These are phyloP conservation scores for Canis aureus DNA, from an alignment of 2,113 vertebrate species.

Conservation along the genomic window DNA sequence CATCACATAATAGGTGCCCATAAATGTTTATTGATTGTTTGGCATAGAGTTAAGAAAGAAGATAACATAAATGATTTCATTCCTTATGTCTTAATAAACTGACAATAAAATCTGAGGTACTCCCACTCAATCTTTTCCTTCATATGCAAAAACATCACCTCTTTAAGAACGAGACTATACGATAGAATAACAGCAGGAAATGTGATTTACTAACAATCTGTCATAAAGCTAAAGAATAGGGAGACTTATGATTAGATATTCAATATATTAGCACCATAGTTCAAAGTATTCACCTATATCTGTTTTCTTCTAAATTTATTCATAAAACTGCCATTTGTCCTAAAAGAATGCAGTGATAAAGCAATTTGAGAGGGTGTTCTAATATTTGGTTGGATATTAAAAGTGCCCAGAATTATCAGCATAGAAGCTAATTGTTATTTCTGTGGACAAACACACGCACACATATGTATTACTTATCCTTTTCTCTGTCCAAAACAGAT, in stretches of 20 bases:
- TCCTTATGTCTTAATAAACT: not conserved
- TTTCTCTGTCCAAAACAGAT: not conserved
- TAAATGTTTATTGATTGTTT: not conserved
- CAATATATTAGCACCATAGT: not conserved
- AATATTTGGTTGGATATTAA: not conserved
- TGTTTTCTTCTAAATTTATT: conserved; percentile 31
- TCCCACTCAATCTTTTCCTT: not conserved
- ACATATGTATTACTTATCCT: not conserved
- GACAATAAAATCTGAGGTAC: not conserved
- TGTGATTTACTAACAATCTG: not conserved
- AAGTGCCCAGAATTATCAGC: conserved; percentile 29
- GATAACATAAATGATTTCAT: not conserved
- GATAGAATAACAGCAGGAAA: not conserved
- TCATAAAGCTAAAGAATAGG: not conserved
- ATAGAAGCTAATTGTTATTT: not conserved
- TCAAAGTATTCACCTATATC: not conserved
- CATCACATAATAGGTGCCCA: not conserved
- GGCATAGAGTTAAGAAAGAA: not conserved
- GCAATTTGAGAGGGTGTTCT: not conserved
- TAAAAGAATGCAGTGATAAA: not conserved
- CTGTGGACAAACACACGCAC: not conserved
- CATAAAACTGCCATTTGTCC: not conserved
- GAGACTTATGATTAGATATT: not conserved
- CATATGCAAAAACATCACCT: not conserved
- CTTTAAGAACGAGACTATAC: not conserved